Evolutionary conservation across 2,888 invertebrate genomes (phyloP).

Genomic region (Congeria kusceri): DNA sequence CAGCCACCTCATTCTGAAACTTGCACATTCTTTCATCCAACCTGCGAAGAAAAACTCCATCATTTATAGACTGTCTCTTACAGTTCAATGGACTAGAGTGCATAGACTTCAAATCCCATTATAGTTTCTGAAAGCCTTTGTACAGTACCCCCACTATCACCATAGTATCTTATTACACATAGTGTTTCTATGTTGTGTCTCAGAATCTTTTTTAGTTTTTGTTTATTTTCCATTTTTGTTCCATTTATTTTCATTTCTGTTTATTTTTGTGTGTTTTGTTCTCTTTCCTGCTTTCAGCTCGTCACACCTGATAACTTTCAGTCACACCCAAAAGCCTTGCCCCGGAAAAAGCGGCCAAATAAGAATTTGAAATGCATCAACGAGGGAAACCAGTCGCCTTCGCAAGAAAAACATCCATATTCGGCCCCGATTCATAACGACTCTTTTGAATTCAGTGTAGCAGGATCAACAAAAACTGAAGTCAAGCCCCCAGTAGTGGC

Average conservation of each 20-base stretch:
- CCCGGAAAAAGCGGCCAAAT: slow-evolving; percentile 60
- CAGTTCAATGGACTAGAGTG: no score
- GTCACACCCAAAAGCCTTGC: slow-evolving; percentile 52
- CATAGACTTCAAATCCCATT: no score
- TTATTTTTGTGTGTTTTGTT: slow-evolving; percentile 56
- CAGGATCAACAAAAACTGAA: not conserved
- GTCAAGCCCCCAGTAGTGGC: not conserved
- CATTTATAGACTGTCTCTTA: no score
- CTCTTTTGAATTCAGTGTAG: not conserved
- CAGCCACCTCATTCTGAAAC: no score
- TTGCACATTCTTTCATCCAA: no score
- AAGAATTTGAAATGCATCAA: slow-evolving; percentile 21
- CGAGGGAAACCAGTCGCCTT: slow-evolving; percentile 5
- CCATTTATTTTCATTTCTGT: not conserved
- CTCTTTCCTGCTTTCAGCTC: slow-evolving; percentile 71
- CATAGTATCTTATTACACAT: no score
- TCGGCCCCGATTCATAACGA: slow-evolving; percentile 28
- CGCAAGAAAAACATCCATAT: not conserved
- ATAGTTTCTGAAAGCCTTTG: no score
- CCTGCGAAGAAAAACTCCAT: no score
- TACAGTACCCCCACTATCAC: no score
- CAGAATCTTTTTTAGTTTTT: not conserved
- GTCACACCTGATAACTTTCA: slow-evolving; percentile 60
- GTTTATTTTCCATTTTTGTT: not conserved
- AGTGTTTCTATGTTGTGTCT: no score